These are phyloP conservation scores for Melanostigma gelatinosum DNA, from an alignment of 2,113 vertebrate genomes.

Conservation along the genomic window DNA sequence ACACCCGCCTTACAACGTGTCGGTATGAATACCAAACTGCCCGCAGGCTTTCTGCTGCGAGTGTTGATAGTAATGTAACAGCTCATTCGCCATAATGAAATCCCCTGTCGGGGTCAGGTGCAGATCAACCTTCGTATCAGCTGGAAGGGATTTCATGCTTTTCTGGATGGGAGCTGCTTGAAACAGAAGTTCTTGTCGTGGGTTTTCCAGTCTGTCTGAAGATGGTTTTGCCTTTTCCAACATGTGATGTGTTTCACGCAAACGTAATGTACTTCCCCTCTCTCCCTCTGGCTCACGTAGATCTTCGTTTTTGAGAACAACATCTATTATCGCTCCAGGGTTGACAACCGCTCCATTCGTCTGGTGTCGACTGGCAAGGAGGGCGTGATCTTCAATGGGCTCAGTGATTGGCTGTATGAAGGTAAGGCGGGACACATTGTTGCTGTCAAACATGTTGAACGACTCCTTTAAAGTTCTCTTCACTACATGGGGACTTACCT, in stretches of 20 bases:
- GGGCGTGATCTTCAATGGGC: conserved; percentile 95
- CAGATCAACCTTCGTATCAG: neutral
- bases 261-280: neutral
- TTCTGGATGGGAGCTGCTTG: neutral
- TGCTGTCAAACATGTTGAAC: neutral
- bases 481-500: neutral
- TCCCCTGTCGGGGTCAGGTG: neutral
- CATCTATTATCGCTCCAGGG: conserved; percentile 96
- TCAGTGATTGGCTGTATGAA: conserved; percentile 98
- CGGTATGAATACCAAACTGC: conserved; percentile 1
- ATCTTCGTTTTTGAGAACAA: conserved; percentile 99
- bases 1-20: neutral
- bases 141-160: neutral
- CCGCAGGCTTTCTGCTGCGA: neutral
- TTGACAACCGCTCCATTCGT: conserved; percentile 95
- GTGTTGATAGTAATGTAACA: neutral
- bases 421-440: conserved; percentile 81
- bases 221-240: neutral
- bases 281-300: conserved; percentile 67
- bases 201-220: rapidly evolving
- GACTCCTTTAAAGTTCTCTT: neutral
- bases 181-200: neutral
- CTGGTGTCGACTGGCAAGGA: conserved; percentile 97
- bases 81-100: neutral
- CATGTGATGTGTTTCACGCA: neutral